Evolutionary conservation across 2,888 invertebrate species (phyloP), one percentile per base, ranked within the genome.

Genomic region (Watsonalla cultraria): DNA sequence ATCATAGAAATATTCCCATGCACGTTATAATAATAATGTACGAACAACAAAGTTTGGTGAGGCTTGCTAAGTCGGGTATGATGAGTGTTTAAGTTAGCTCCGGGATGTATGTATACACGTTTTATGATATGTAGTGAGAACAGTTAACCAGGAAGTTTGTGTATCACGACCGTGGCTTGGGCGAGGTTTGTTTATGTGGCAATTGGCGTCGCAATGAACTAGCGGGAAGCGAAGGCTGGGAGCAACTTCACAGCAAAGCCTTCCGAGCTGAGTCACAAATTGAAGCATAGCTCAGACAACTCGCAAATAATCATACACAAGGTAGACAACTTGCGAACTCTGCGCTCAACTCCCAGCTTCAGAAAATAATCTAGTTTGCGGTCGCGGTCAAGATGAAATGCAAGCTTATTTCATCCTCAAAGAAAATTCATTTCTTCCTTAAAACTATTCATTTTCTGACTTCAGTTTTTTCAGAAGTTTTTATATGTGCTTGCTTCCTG

Each of bases 221-320:
- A 73, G 68, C 71, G 71, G 73, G 76, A 73, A 75, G 60, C 73
- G 76, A 73, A 75, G 60, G 65, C 68, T 70, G 71, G 61, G 74
- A 80, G 71, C 72, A 82, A 84, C 77, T 85, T 85, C 74, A 55
- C 70, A 66, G 76, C 78, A 83, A 82, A 84, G 82, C 80, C 74
- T 70, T 71, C 70, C 68, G 74, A 82, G 77, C 78, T 78, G 71
- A 75, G 78, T 75, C 78, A 82, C 84, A 85, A 88, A 86, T 84
- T 86, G 84, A 79, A 80, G 77, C 79, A 70, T 78, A 71, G 77
- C 66, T 66, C 68, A 59, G 68, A 76, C 76, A 84, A 81, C 81
- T 82, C 74, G 72, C 81, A 85, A 86, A 85, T 85, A 85, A 86
- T 84, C 84, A 87, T 86, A 80, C 80, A 80, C 79, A 80, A 80